phyloP scores from a whole-genome alignment of 1,140 invertebrate genomes.

The Euwallacea similis region DNA sequence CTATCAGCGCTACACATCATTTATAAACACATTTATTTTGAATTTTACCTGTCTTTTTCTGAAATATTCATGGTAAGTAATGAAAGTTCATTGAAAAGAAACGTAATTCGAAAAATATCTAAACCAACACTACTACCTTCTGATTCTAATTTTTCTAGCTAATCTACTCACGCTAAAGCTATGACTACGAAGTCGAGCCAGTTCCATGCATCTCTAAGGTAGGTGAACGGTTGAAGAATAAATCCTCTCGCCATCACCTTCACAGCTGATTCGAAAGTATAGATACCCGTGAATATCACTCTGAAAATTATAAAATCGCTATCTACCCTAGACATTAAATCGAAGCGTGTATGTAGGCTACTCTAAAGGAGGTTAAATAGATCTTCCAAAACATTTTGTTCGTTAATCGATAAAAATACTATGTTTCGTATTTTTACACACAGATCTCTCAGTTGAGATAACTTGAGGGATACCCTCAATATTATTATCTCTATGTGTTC shows the following conservation, averaged over 20 bases:
- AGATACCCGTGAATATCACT: constrained; percentile 99
- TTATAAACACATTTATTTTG: too few species aligned
- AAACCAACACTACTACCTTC: too few species aligned
- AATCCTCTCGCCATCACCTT: constrained; percentile 99
- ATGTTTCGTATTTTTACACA: not conserved
- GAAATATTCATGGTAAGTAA: too few species aligned
- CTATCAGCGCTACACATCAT: too few species aligned
- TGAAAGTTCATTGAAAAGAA: too few species aligned
- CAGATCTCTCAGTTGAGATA: too few species aligned
- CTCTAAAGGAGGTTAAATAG: not conserved
- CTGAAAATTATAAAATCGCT: constrained; percentile 62
- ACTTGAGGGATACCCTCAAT: too few species aligned
- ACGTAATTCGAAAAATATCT: too few species aligned
- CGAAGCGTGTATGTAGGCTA: not conserved
- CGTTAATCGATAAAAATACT: not conserved
- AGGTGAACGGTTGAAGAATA: constrained; percentile 98
- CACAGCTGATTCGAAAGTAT: constrained; percentile 97
- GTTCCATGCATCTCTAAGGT: constrained; percentile 99
- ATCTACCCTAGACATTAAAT: constrained; percentile 21
- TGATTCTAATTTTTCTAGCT: constrained; percentile 41
- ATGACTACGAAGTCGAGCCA: constrained; percentile 99
- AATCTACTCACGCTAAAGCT: constrained; percentile 95
- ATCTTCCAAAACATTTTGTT: not conserved
- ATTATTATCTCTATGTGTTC: too few species aligned
- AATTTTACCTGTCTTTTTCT: too few species aligned